Percentiles rank a stretch among this genome's conserved stretches.
phyloP scores from a whole-genome alignment of 2,113 vertebrate genomes.

The Pedionomus torquatus region DNA sequence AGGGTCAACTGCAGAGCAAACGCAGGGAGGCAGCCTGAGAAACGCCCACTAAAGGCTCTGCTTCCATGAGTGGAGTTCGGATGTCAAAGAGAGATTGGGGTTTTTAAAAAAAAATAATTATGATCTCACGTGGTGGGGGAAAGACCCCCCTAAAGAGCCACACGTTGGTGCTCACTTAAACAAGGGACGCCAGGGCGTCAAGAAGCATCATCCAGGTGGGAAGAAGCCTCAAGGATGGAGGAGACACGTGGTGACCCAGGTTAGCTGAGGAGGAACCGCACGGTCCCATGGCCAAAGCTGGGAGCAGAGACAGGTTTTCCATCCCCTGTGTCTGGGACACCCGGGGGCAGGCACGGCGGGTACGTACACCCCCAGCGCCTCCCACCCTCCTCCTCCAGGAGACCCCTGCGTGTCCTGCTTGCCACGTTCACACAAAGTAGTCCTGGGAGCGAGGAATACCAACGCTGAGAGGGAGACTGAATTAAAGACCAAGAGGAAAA shows the following conservation, averaged over 20 bases:
- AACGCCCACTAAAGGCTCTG: slow-evolving; percentile 17
- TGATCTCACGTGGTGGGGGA: neutral
- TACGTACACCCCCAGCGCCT: accelerated
- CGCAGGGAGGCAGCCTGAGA: slow-evolving; percentile 30
- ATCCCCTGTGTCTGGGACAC: neutral
- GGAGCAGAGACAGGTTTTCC: neutral
- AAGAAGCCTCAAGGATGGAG: neutral
- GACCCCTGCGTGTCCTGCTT: neutral
- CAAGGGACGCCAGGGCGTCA: accelerated
- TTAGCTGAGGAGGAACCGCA: neutral
- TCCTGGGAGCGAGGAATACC: neutral
- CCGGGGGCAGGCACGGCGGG: accelerated
- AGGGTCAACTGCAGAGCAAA: slow-evolving; percentile 72
- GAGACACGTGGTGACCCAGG: neutral
- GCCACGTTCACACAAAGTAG: neutral
- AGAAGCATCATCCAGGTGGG: neutral
- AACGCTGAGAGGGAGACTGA: too few relatives aligned
- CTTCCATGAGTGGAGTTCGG: slow-evolving; percentile 52
- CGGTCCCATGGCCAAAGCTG: neutral
- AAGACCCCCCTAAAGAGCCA: neutral
- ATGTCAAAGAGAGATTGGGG: neutral
- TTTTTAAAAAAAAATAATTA: neutral
- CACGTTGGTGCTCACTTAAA: neutral
- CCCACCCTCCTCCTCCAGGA: neutral
- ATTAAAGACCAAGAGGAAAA: too few relatives aligned